These are phyloP conservation scores for Phthorimaea operculella DNA, from an alignment of 1,140 invertebrate genomes.

Conservation along the genomic window DNA sequence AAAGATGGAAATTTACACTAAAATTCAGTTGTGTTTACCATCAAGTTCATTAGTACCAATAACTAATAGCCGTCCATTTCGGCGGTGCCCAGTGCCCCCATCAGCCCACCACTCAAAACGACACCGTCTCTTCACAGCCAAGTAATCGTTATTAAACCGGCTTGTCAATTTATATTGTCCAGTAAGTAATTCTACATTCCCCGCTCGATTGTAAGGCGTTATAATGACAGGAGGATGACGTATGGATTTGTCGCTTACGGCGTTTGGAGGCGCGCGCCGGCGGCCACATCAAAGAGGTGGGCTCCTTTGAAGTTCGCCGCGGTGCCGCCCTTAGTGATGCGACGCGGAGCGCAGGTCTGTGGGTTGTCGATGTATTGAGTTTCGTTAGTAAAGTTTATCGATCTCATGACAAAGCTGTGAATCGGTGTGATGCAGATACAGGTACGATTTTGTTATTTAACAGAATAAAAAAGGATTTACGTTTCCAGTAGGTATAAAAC, in stretches of 20 bases:
- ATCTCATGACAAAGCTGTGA: too few species aligned
- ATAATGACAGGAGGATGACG: conserved; percentile 67
- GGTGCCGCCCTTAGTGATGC: conserved; percentile 41
- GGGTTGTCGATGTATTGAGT: conserved; percentile 22
- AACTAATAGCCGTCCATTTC: too few species aligned
- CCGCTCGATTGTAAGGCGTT: conserved; percentile 60
- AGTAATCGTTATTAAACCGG: conserved; percentile 52
- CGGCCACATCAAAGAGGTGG: conserved; percentile 67
- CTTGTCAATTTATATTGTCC: conserved; percentile 67
- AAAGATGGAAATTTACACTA: too few species aligned
- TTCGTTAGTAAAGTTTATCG: too few species aligned
- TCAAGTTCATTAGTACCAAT: too few species aligned
- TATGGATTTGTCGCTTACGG: conserved; percentile 67
- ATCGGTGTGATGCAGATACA: too few species aligned
- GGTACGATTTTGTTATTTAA: too few species aligned
- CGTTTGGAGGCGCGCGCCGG: conserved; percentile 62
- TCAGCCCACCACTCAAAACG: background rate
- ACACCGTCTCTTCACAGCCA: background rate
- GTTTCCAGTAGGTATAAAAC: too few species aligned
- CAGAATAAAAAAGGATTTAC: too few species aligned
- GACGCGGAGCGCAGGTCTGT: conserved; percentile 6
- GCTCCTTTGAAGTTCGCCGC: conserved; percentile 62
- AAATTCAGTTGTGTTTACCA: too few species aligned
- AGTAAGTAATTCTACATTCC: conserved; percentile 66
- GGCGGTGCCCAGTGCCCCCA: background rate